These are phyloP conservation scores for Eremobia ochroleuca DNA, from an alignment of 2,888 invertebrate genomes.

Conservation along the genomic window DNA sequence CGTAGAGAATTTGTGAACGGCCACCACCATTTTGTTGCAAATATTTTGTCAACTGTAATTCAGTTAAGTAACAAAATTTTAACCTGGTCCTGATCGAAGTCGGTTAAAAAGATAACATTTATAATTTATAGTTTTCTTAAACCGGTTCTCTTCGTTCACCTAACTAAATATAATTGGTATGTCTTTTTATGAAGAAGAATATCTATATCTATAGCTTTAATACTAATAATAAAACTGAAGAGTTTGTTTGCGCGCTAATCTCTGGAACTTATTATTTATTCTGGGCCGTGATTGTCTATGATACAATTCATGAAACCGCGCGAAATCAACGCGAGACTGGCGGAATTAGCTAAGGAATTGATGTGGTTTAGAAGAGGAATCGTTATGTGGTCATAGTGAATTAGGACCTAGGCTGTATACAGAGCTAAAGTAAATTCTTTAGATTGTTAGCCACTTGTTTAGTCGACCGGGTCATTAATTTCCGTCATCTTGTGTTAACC, in stretches of 20 bases:
- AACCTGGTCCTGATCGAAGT: not conserved
- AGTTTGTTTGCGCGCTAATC: too few species aligned
- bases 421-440: constrained; percentile 12
- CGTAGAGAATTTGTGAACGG: not conserved
- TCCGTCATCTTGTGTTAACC: constrained; percentile 39
- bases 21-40: not conserved
- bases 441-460: constrained; percentile 9
- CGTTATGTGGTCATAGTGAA: too few species aligned
- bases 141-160: not conserved
- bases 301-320: too few species aligned
- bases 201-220: too few species aligned
- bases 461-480: constrained; percentile 33
- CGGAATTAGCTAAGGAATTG: too few species aligned
- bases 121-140: not conserved
- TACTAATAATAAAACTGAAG: too few species aligned
- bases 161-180: not conserved
- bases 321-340: too few species aligned
- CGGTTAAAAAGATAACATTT: not conserved
- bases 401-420: not conserved
- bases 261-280: too few species aligned
- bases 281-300: too few species aligned
- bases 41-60: not conserved
- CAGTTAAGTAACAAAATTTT: too few species aligned
- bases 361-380: too few species aligned
- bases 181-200: too few species aligned